Base-by-base conservation (phyloP, 2,888 invertebrate genomes). In the Ennomos erosarius region DNA sequence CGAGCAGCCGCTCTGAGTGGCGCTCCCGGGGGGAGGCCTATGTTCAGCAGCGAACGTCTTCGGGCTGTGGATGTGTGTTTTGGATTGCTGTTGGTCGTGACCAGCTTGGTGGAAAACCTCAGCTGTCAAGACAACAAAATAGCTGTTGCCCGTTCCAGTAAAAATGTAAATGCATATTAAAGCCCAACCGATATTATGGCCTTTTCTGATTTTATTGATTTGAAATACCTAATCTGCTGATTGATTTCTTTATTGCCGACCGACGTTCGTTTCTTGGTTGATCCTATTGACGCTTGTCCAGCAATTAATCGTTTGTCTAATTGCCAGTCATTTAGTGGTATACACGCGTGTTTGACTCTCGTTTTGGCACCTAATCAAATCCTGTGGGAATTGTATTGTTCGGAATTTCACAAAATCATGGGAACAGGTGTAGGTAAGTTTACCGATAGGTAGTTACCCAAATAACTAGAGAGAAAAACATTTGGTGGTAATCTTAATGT, bases 231-330 rank as follows among this genome's bases (percentile, higher is more conserved):
- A 90, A 90, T 90, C 82, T 82, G 73, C 84, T 90, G 90, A 92
- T 92, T 91, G 91, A 92, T 92, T 91, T 90, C 90, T 90, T 91
- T 92, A 92, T 90, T 88, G 90, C 87, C 79, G 71, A 71, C 79
- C 79, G 81, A 81, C 76, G 79, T 79, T 78, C 81, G 79, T 67
- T 78, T 82, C 80, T 82, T 84, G 85, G 84, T 85, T 84, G 84
- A 80, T 87, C 85, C 80, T 85, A 85, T 88, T 81, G 82, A 84
- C 74, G 84, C 84, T 88, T 85, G 83, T 86, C 84, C 84, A 81
- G 76, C 76, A 78, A 84, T 86, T 86, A 88, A 90, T 88, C 84
- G 84, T 82, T 78, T 79, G 86, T 54, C 45, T 84, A 87, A 90
- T 90, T 88, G 87, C 84, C 76, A 71, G 70, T 75, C 79, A 85